Evolutionary conservation across 2,888 invertebrate genomes (phyloP).

Genomic region (Stegana nigrithorax): DNA sequence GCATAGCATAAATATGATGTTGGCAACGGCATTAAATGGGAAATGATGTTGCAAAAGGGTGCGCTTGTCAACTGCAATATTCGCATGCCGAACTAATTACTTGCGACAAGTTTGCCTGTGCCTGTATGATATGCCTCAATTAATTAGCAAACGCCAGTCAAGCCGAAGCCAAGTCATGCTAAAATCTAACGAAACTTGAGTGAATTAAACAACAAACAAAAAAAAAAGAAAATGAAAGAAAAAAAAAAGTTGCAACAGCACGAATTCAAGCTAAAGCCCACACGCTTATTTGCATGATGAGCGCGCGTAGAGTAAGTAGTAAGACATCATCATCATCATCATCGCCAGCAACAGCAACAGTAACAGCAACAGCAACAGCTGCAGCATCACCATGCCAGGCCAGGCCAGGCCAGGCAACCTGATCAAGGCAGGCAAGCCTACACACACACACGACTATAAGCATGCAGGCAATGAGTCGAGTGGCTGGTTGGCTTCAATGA

Average conservation of each 20-base stretch:
- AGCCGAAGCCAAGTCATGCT: slow-evolving; percentile 22
- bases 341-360: slow-evolving; percentile 22
- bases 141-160: slow-evolving; percentile 53
- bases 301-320: no score
- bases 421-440: no score
- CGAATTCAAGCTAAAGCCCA: slow-evolving; percentile 12
- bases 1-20: no score
- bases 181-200: slow-evolving; percentile 8
- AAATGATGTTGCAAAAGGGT: no score
- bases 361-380: slow-evolving; percentile 21
- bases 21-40: no score
- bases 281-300: slow-evolving; percentile 42
- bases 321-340: no score
- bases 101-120: slow-evolving; percentile 38
- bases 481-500: not conserved
- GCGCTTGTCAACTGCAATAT: slow-evolving; percentile 52
- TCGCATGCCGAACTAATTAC: slow-evolving; percentile 48
- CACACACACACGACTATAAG: no score
- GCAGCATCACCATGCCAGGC: not conserved
- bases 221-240: not conserved
- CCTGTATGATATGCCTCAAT: slow-evolving; percentile 39
- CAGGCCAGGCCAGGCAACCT: not conserved
- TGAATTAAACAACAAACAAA: not conserved
- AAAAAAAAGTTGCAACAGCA: slow-evolving; percentile 1
- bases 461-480: no score